Percentiles rank a stretch among this genome's conserved stretches.
These are phyloP conservation scores for Ophioderma brevispina DNA, from an alignment of 35 echinoderm and acorn worm genomes.

Conservation along the genomic window DNA sequence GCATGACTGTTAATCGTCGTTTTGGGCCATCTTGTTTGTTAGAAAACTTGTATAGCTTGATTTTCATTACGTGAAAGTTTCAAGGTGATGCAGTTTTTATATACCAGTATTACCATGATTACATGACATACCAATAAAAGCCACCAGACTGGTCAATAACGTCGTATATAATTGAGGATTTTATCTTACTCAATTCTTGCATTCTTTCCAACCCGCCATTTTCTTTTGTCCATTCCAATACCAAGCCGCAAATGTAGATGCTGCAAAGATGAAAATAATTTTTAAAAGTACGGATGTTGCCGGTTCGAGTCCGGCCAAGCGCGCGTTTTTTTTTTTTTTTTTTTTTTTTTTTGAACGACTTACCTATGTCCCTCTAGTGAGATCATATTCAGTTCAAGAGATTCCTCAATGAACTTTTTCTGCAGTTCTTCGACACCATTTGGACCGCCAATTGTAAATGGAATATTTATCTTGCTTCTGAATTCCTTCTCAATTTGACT, in stretches of 20 bases:
- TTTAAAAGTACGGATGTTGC: neutral
- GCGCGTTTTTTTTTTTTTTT: too few relatives aligned
- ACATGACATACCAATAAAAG: constrained; percentile 82
- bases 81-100: too few relatives aligned
- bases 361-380: constrained; percentile 94
- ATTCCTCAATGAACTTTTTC: constrained; percentile 81
- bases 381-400: constrained; percentile 64
- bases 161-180: constrained; percentile 71
- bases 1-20: too few relatives aligned
- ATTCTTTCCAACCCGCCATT: constrained; percentile 71
- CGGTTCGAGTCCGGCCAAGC: too few relatives aligned
- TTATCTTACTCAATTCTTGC: constrained; percentile 64
- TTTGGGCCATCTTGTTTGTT: too few relatives aligned
- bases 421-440: constrained; percentile 75
- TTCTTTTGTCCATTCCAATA: constrained; percentile 83
- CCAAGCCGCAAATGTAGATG: constrained; percentile 89
- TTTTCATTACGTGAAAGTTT: too few relatives aligned
- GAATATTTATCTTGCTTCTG: constrained; percentile 89
- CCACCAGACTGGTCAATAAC: constrained; percentile 77
- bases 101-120: too few relatives aligned
- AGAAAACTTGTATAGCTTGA: too few relatives aligned
- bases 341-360: too few relatives aligned
- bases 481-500: constrained; percentile 65
- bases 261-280: constrained; percentile 17
- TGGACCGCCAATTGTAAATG: constrained; percentile 76